phyloP scores from a whole-genome alignment of 2,888 invertebrate species.

The Lepidochrysops patricia region DNA sequence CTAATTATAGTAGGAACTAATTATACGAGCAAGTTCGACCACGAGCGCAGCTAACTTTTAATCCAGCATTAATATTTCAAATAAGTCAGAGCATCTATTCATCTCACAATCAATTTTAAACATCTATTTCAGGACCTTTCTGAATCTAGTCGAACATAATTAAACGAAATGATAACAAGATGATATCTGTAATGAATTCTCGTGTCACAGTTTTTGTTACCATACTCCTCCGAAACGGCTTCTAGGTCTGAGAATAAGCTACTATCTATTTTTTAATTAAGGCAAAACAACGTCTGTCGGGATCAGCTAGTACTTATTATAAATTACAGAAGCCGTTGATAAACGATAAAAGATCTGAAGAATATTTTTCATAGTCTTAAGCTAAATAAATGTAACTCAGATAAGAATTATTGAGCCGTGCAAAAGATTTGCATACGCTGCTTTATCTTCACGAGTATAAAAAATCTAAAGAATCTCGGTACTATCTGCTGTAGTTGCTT shows the following conservation, averaged over 20 bases:
- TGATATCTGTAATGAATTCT: too few species aligned
- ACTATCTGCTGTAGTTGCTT: too few species aligned
- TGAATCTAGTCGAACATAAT: background rate
- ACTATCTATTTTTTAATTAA: too few species aligned
- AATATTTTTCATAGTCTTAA: background rate
- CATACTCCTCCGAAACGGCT: too few species aligned
- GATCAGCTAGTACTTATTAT: background rate
- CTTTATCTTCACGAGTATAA: background rate
- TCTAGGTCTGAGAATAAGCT: too few species aligned
- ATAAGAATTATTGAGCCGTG: background rate
- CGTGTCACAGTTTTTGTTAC: too few species aligned
- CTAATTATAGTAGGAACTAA: constrained; percentile 2
- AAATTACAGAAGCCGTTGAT: background rate
- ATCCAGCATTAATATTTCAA: constrained; percentile 7
- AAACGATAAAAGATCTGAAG: background rate
- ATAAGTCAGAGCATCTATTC: background rate
- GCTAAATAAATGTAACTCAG: background rate
- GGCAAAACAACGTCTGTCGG: too few species aligned
- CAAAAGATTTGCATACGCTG: background rate
- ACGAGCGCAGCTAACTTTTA: constrained; percentile 2
- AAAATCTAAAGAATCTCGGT: too few species aligned
- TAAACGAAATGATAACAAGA: too few species aligned
- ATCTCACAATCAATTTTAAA: constrained; percentile 1
- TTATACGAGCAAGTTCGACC: background rate
- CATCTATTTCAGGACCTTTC: background rate